phyloP scores from a whole-genome alignment of 2,113 vertebrate species.

The Sturnira hondurensis region DNA sequence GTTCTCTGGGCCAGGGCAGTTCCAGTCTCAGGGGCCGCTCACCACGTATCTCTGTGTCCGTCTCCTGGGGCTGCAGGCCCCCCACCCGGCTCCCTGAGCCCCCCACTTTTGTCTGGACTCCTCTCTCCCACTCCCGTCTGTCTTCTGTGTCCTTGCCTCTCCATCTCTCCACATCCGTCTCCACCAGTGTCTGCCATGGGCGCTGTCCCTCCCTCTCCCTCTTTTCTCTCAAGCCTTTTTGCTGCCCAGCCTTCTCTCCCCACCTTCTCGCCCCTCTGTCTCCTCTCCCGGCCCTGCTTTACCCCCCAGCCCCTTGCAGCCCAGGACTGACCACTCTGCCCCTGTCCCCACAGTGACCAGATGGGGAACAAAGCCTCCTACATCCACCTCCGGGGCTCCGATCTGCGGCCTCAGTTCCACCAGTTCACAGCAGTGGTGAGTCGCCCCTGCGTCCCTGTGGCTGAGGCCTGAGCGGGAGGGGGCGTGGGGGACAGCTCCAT shows the following conservation, averaged over 20 bases:
- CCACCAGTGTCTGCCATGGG: background rate
- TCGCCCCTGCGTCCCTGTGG: slow-evolving; percentile 4
- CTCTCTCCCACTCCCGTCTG: too few species aligned
- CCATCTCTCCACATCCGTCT: too few species aligned
- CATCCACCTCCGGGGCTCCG: slow-evolving; percentile 94
- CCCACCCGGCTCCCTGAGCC: background rate
- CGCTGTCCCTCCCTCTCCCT: background rate
- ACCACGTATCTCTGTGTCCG: background rate
- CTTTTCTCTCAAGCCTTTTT: background rate
- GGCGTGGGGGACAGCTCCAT: fast-evolving
- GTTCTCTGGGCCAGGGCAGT: fast-evolving
- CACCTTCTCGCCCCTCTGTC: fast-evolving
- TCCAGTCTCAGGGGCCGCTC: fast-evolving
- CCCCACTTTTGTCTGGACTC: background rate
- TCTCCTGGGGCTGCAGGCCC: too few species aligned
- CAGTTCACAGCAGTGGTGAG: slow-evolving; percentile 99
- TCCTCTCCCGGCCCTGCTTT: background rate
- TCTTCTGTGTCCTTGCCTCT: background rate
- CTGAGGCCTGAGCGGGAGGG: too few species aligned
- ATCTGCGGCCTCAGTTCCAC: slow-evolving; percentile 94
- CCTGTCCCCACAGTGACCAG: slow-evolving; percentile 86
- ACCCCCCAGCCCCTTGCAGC: background rate
- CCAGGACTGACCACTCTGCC: background rate
- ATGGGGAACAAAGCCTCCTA: slow-evolving; percentile 98
- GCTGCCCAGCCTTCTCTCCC: background rate